Conservation (phyloP, 2,888 invertebrate genomes). For the Meghimatium bilineatum region DNA sequence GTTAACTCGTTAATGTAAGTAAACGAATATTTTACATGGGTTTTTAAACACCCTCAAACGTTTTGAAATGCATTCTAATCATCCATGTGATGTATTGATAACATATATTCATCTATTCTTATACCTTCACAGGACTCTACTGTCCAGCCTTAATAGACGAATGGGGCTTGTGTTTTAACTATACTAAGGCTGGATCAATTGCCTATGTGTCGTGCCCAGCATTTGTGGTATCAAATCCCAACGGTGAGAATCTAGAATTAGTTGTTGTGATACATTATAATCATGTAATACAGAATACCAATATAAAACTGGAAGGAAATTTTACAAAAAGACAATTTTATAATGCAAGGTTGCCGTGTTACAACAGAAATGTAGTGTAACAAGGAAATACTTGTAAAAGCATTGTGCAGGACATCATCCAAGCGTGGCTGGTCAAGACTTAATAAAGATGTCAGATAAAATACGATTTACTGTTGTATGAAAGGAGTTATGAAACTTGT, state of each 20-base stretch:
- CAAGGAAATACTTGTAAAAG: background rate
- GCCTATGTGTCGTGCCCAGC: slow-evolving; percentile 44
- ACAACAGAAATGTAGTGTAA: background rate
- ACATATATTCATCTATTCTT: too few species aligned
- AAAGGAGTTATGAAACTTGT: background rate
- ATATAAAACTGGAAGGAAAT: background rate
- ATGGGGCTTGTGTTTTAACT: slow-evolving; percentile 14
- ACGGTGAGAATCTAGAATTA: slow-evolving; percentile 25
- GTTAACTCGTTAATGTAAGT: too few species aligned
- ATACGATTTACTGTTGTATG: background rate
- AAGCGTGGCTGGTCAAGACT: background rate
- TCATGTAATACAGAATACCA: background rate
- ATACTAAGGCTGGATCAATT: slow-evolving; percentile 47
- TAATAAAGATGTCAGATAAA: background rate
- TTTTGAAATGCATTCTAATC: too few species aligned
- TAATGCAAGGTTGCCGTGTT: too few species aligned
- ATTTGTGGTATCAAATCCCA: slow-evolving; percentile 25
- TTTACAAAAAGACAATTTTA: too few species aligned
- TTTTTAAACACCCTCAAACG: too few species aligned
- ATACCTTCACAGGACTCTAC: slow-evolving; percentile 6
- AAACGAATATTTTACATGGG: too few species aligned
- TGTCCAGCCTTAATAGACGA: slow-evolving; percentile 21
- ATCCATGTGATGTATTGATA: too few species aligned
- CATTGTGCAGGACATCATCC: background rate
- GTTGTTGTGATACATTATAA: background rate